phyloP scores from a whole-genome alignment of 2,797 vertebrate species.

The Trachops cirrhosus region DNA sequence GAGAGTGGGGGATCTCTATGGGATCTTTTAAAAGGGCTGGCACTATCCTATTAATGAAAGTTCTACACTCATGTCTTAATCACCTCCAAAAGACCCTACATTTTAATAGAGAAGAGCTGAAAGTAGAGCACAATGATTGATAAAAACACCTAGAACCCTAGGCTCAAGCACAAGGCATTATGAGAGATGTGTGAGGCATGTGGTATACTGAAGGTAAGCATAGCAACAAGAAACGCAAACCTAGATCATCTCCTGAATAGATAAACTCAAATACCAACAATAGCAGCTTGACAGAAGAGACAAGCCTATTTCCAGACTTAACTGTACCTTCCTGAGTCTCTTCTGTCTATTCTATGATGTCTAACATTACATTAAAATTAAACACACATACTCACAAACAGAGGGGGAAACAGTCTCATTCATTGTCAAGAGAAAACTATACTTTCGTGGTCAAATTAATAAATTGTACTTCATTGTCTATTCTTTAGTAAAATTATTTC shows the following conservation, averaged over 20 bases:
- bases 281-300: neutral
- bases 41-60: neutral
- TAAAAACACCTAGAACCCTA: neutral
- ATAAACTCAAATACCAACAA: neutral
- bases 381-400: neutral
- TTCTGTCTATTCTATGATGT: neutral
- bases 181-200: neutral
- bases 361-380: neutral
- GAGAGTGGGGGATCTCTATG: neutral
- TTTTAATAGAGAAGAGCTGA: neutral
- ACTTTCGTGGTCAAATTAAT: neutral
- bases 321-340: neutral
- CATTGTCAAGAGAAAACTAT: neutral
- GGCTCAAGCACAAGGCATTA: neutral
- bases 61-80: neutral
- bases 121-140: neutral
- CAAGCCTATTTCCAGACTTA: neutral
- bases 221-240: neutral
- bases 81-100: neutral
- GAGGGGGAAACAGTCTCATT: accelerated
- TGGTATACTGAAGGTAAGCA: neutral
- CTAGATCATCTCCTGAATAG: neutral
- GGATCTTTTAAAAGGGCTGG: neutral
- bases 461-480: neutral
- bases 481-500: neutral